A percentile compares a stretch with the other conserved stretches of the same genome.
Conservation (phyloP, 2,797 vertebrate species). For the Urocyon cinereoargenteus region DNA sequence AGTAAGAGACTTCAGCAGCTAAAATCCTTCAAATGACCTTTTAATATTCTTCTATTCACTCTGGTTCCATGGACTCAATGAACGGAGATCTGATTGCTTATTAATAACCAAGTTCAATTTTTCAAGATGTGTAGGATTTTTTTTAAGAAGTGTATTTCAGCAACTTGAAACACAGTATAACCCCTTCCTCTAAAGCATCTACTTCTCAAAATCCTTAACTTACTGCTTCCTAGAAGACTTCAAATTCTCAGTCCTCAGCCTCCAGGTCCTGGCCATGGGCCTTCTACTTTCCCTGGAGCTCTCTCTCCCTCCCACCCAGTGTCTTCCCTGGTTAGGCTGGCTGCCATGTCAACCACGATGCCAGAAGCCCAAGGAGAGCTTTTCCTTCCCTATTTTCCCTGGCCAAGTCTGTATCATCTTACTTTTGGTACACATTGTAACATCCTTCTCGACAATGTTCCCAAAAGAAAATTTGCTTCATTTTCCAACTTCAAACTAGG, state of each 20-base stretch:
- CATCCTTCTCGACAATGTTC: neutral
- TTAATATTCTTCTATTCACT: neutral
- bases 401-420: neutral
- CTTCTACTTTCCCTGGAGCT: neutral
- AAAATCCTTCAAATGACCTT: neutral
- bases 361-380: neutral
- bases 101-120: slow-evolving; percentile 12
- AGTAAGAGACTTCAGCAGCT: neutral
- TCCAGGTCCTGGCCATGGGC: neutral
- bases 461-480: neutral
- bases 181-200: neutral
- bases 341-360: too few relatives aligned
- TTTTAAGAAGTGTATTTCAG: neutral
- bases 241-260: neutral
- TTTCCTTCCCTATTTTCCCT: neutral
- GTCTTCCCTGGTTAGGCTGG: neutral
- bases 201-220: neutral
- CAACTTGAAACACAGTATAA: neutral
- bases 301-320: neutral
- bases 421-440: neutral
- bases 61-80: neutral
- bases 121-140: neutral
- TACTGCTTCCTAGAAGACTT: neutral
- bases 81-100: neutral
- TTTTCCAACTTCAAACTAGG: slow-evolving; percentile 6